phyloP scores from a whole-genome alignment of 2,113 vertebrate genomes.

The Cnemophilus loriae region DNA sequence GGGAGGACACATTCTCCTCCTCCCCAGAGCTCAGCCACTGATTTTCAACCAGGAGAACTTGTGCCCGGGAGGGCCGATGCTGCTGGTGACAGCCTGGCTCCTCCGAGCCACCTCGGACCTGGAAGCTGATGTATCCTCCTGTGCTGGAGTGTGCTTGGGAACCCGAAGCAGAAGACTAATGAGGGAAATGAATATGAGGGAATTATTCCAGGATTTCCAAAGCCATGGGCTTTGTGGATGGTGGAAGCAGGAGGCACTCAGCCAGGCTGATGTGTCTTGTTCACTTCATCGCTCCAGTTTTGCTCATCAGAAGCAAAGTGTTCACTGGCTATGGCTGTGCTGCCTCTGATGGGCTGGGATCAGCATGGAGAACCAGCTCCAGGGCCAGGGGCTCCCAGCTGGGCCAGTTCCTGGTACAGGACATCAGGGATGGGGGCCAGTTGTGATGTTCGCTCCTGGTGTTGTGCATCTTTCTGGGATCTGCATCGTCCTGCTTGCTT shows the following conservation, averaged over 20 bases:
- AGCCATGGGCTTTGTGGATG: not conserved
- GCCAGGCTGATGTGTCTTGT: not conserved
- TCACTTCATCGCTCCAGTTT: not conserved
- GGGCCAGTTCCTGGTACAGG: not conserved
- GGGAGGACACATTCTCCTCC: not conserved
- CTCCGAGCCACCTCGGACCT: not conserved
- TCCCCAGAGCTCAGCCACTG: not conserved
- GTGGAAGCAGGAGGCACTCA: not conserved
- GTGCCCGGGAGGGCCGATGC: not conserved
- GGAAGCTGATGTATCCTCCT: not conserved
- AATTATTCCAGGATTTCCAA: not conserved
- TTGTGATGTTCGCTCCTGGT: not conserved
- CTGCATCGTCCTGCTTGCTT: not conserved
- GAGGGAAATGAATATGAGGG: not conserved
- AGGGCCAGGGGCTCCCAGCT: not conserved
- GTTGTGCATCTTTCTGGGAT: not conserved
- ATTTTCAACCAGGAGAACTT: not conserved
- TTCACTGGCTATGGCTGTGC: fast-evolving
- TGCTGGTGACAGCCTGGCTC: not conserved
- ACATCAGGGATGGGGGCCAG: not conserved
- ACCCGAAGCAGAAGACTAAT: not conserved
- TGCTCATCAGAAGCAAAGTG: not conserved
- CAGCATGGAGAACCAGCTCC: not conserved
- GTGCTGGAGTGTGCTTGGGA: not conserved
- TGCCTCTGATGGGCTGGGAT: not conserved